Percentiles rank a stretch among this genome's conserved stretches.
phyloP scores from a whole-genome alignment of 2,113 vertebrate genomes.

The Ameiurus melas region DNA sequence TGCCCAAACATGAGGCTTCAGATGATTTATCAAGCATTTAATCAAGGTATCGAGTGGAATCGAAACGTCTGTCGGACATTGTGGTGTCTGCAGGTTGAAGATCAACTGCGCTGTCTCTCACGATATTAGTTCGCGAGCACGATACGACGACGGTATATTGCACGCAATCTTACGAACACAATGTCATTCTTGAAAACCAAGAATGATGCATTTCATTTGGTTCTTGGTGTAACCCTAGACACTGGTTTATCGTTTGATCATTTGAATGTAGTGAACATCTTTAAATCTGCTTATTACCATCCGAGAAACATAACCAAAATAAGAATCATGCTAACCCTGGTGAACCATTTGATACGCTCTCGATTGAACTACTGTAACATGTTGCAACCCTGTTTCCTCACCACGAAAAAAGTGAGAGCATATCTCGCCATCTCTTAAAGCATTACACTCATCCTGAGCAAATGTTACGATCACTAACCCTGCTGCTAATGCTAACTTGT shows the following conservation, averaged over 20 bases:
- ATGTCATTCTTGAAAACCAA: neutral
- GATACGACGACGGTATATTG: neutral
- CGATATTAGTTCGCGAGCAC: too few species aligned
- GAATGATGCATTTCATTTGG: neutral
- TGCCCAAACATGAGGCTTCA: neutral
- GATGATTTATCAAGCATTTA: neutral
- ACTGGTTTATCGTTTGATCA: neutral
- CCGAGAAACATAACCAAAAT: neutral
- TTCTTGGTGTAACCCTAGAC: neutral
- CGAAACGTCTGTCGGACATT: neutral
- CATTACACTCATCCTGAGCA: neutral
- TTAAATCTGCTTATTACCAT: neutral
- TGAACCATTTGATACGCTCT: too few species aligned
- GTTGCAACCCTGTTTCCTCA: too few species aligned
- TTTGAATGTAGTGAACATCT: neutral
- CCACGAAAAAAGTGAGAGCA: too few species aligned
- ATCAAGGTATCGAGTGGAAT: neutral
- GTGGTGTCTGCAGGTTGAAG: neutral
- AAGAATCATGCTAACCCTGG: neutral
- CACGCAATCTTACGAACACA: neutral
- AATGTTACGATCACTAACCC: neutral
- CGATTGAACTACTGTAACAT: too few species aligned
- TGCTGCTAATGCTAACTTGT: neutral
- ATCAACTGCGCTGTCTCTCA: neutral
- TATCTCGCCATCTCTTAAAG: neutral